Evolutionary conservation across 2,888 invertebrate species (phyloP), one percentile per base, ranked within the genome.

Genomic region (Diaphora mendica): DNA sequence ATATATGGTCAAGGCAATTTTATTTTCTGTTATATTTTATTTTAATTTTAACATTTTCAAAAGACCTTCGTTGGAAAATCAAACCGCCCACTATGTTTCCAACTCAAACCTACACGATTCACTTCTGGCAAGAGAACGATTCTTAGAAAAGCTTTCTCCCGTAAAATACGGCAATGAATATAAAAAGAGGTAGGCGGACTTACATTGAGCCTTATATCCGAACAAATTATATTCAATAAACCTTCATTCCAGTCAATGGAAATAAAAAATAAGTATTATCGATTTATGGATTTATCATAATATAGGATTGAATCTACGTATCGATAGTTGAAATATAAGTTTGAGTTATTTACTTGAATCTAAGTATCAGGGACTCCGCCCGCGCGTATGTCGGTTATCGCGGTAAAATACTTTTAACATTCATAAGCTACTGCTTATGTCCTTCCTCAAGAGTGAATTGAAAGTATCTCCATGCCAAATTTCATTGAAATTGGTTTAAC

Each of bases 161-260:
- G 81, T 80, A 83, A 79, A 83, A 82, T 83, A 79, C 69, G 71
- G 59, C 65, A 77, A 83, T 82, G 83, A 82, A 82, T 83, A 82
- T 80, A 81, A 82, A 79, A 77, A 79, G 72, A 79, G 79, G 65
- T 79, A 76, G 69, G 72, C 70, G 70, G 30, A 68, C 68, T 71
- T 72, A 64, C 73, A 75, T 33, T 74, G 75, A 74, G 79, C 59
- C 74, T 44, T 26, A 69, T 17, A 68, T 44, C 51, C 20, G 55
- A n/a, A 69, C 64, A 75, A 81, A 83, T 79, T 79, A 81, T 81
- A 76, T 81, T 81, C 77, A 74, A 75, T 83, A 78, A 78, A 26
- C 26, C 51, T 59, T 44, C 78, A 83, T 79, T 77, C 70, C 76
- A 59, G 70, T 67, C 35, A 79, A 83, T 73, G 68, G 74, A 74